Evolutionary conservation across 35 echinoderm and acorn worm species (phyloP).

Genomic region (Apostichopus californicus): DNA sequence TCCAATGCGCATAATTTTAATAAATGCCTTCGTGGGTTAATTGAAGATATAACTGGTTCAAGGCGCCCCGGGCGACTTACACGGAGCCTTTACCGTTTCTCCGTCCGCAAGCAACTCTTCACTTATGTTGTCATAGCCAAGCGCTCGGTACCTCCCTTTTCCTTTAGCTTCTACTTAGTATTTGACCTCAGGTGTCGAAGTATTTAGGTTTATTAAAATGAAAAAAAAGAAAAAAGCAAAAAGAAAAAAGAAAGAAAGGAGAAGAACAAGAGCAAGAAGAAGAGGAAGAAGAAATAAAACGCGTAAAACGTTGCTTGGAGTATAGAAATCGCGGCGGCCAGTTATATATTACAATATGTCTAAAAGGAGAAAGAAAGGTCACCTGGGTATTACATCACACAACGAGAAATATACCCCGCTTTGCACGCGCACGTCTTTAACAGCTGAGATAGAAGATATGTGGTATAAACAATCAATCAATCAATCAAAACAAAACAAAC

Average conservation of each 20-base stretch:
- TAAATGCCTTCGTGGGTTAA: constrained; percentile 46
- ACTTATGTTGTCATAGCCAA: constrained; percentile 45
- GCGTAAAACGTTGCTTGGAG: no score
- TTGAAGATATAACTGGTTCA: constrained; percentile 50
- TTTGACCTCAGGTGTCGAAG: constrained; percentile 37
- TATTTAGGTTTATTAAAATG: constrained; percentile 38
- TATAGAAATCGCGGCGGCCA: not conserved
- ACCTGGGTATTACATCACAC: not conserved
- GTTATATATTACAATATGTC: no score
- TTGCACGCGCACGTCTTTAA: no score
- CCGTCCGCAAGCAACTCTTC: constrained; percentile 19
- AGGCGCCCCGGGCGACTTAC: constrained; percentile 33
- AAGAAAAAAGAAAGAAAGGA: not conserved
- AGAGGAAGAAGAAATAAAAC: not conserved
- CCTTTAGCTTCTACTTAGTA: constrained; percentile 4
- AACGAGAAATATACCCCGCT: not conserved
- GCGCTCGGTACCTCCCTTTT: constrained; percentile 34
- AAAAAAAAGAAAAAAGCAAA: not conserved
- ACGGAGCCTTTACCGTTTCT: constrained; percentile 25
- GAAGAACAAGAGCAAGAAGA: not conserved
- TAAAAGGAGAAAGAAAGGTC: not conserved
- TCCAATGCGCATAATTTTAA: constrained; percentile 34
- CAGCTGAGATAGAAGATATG: no score
- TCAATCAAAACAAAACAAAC: no score
- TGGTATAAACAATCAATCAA: no score